phyloP scores from a whole-genome alignment of 2,888 invertebrate genomes.

The Petrolisthes cinctipes region DNA sequence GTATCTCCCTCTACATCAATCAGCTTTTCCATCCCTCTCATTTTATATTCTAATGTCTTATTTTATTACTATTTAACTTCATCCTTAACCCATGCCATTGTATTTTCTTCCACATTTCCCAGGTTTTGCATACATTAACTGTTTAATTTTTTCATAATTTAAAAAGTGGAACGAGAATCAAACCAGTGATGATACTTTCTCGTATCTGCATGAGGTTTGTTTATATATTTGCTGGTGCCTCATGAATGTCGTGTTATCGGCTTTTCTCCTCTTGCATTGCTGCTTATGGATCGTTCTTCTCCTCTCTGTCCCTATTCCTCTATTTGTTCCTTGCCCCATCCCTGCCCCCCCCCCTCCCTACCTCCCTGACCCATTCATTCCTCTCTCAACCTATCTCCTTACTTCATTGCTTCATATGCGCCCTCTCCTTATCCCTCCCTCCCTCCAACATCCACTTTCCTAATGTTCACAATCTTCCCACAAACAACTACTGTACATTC shows the following conservation, averaged over 20 bases:
- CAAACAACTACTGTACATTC: not conserved
- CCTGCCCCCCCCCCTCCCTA: not conserved
- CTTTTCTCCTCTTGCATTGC: slow-evolving; percentile 3
- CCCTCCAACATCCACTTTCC: not conserved
- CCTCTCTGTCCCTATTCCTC: not conserved
- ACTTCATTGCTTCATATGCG: not conserved
- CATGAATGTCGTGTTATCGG: not conserved
- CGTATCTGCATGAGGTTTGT: not conserved
- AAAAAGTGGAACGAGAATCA: not conserved
- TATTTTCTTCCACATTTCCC: no score
- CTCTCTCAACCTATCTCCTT: not conserved
- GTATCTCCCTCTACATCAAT: no score
- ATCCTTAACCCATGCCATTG: no score
- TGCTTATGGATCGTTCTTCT: slow-evolving; percentile 3
- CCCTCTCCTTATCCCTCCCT: not conserved
- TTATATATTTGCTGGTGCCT: not conserved
- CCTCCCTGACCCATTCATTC: not conserved
- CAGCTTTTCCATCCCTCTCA: no score
- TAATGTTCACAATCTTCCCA: not conserved
- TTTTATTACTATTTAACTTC: no score
- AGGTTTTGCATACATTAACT: no score
- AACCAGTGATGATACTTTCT: not conserved
- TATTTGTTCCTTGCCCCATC: not conserved
- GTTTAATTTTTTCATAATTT: not conserved
- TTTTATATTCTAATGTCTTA: no score